Percentiles rank a stretch among this genome's conserved stretches.
Evolutionary conservation across 92 coral and sea anemone genomes (phyloP).

Genomic region (Scolanthus callimorphus): DNA sequence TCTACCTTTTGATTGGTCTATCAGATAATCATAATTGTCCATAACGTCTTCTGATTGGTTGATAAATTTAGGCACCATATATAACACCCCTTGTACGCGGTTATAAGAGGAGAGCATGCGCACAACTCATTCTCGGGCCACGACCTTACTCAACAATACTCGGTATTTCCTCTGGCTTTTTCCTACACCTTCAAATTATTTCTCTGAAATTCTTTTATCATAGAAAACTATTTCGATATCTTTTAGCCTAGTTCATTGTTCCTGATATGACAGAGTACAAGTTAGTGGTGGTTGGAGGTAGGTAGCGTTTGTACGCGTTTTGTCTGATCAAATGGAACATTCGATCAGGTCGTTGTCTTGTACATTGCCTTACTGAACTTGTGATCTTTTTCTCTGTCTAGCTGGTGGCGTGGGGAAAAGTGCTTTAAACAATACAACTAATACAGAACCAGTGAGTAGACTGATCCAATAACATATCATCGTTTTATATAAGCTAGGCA

Average conservation of each 20-base stretch:
- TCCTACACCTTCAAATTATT: conserved; percentile 13
- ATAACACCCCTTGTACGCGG: conserved; percentile 26
- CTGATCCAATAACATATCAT: neutral
- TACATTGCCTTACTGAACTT: neutral
- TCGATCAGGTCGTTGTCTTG: neutral
- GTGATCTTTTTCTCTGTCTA: conserved; percentile 4
- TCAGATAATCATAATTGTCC: conserved; percentile 36
- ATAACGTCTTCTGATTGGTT: conserved; percentile 61
- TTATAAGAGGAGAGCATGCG: conserved; percentile 53
- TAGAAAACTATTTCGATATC: conserved; percentile 20
- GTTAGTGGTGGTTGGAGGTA: conserved; percentile 98
- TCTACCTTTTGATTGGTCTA: too few species aligned
- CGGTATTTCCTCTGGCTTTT: conserved; percentile 48
- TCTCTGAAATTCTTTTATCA: conserved; percentile 14
- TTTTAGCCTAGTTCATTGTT: conserved; percentile 11
- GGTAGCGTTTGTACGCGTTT: neutral
- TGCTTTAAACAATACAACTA: conserved; percentile 93
- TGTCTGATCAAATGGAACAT: neutral
- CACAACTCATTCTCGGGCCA: conserved; percentile 56
- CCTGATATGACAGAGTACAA: conserved; percentile 90
- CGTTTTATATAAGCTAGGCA: neutral
- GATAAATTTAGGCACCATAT: conserved; percentile 77
- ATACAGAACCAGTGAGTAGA: conserved; percentile 97
- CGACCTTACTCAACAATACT: conserved; percentile 59
- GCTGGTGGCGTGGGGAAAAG: conserved; percentile 99